Evolutionary conservation across 1,140 invertebrate species (phyloP).

Genomic region (Zaprionus kolodkinae): DNA sequence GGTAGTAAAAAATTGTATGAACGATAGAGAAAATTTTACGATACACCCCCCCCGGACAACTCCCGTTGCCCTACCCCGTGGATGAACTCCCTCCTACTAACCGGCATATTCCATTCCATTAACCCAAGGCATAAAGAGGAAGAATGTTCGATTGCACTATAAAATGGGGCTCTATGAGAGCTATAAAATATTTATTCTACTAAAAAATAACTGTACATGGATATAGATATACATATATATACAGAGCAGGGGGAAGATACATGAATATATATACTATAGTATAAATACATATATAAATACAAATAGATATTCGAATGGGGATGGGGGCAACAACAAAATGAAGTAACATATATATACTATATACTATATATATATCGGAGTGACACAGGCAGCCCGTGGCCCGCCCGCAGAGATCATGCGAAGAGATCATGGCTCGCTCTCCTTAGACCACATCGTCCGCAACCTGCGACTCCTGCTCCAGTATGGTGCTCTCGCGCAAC

Average conservation of each 20-base stretch:
- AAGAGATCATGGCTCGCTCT: conserved; percentile 73
- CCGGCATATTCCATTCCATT: conserved; percentile 22
- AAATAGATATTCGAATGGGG: conserved; percentile 42
- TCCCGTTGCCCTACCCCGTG: not conserved
- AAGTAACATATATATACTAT: conserved; percentile 52
- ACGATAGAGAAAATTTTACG: conserved; percentile 58
- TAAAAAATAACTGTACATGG: conserved; percentile 80
- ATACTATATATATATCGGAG: not conserved
- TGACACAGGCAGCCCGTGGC: not conserved
- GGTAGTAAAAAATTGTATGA: conserved; percentile 43
- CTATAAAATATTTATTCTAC: conserved; percentile 82
- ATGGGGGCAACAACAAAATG: conserved; percentile 62
- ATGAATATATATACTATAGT: conserved; percentile 4
- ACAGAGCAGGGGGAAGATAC: conserved; percentile 18
- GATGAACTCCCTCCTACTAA: not conserved
- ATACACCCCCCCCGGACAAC: conserved; percentile 24
- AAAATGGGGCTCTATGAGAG: conserved; percentile 80
- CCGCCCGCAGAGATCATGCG: conserved; percentile 60
- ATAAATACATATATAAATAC: conserved; percentile 44
- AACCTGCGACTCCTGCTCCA: conserved; percentile 87
- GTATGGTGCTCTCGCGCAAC: conserved; percentile 83
- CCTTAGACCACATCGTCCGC: conserved; percentile 91
- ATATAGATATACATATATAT: conserved; percentile 39
- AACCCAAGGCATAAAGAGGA: conserved; percentile 17
- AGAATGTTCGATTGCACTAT: conserved; percentile 71